A percentile compares a stretch with the other conserved stretches of the same genome.
Conservation (phyloP, 2,113 vertebrate species). For the Pan troglodytes region DNA sequence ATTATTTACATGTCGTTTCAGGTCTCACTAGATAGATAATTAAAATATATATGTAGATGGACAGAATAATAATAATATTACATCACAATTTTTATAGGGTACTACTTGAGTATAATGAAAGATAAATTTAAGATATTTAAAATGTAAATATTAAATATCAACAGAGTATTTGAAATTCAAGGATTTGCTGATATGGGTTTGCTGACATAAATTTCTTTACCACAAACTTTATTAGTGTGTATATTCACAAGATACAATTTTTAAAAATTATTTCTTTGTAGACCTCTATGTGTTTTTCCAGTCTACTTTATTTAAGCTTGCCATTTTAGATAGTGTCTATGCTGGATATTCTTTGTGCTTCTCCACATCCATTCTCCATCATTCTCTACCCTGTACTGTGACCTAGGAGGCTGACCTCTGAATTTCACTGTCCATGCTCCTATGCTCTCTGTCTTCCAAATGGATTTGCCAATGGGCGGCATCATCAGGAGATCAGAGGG, state of each 20-base stretch:
- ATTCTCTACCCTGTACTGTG: neutral
- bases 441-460: neutral
- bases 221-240: neutral
- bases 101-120: neutral
- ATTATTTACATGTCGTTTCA: neutral
- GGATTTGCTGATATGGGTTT: neutral
- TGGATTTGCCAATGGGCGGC: neutral
- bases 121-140: slow-evolving; percentile 22
- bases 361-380: neutral
- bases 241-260: neutral
- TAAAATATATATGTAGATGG: neutral
- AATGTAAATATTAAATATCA: neutral
- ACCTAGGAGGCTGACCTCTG: neutral
- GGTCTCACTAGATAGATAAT: neutral
- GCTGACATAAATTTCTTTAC: neutral
- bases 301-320: neutral
- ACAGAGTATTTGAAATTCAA: neutral
- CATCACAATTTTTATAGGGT: neutral
- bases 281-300: neutral
- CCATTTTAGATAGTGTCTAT: neutral
- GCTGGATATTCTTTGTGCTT: neutral
- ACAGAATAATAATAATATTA: neutral
- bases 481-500: neutral
- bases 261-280: neutral
- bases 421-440: neutral